A percentile compares a stretch with the other conserved stretches of the same genome.
These are phyloP conservation scores for Chironex yamaguchii DNA, from an alignment of 30 jellyfish, hydroid and myxozoan genomes.

Conservation along the genomic window DNA sequence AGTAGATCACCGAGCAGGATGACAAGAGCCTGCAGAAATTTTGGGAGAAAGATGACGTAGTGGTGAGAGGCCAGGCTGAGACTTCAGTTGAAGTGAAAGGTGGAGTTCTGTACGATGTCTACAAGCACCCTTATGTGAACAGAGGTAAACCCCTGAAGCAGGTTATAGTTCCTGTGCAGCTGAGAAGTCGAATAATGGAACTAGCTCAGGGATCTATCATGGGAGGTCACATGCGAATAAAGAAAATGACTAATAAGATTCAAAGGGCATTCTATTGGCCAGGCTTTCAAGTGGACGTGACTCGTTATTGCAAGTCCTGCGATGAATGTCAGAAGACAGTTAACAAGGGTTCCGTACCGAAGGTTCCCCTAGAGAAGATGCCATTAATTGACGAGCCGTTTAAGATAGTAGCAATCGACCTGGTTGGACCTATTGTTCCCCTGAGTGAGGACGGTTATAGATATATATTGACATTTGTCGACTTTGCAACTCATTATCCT, in stretches of 20 bases:
- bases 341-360: too few species aligned
- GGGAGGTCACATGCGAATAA: constrained; percentile 70
- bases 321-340: constrained; percentile 7
- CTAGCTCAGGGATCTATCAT: constrained; percentile 57
- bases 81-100: neutral
- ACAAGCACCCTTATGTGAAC: neutral
- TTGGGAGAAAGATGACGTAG: constrained; percentile 48
- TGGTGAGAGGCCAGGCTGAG: neutral
- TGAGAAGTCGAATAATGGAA: constrained; percentile 41
- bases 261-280: constrained; percentile 46
- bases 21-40: constrained; percentile 57
- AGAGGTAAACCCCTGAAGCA: neutral
- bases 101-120: neutral
- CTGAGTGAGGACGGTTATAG: constrained; percentile 53
- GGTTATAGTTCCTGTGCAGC: neutral
- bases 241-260: constrained; percentile 38
- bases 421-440: constrained; percentile 65
- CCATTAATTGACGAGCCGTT: constrained; percentile 60
- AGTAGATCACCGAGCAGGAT: constrained; percentile 34
- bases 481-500: constrained; percentile 57
- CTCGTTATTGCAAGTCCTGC: constrained; percentile 41
- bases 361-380: constrained; percentile 56
- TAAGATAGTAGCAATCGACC: constrained; percentile 60
- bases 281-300: constrained; percentile 32
- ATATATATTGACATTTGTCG: constrained; percentile 45